phyloP scores from a whole-genome alignment of 2,113 vertebrate species.

The Corapipo altera region DNA sequence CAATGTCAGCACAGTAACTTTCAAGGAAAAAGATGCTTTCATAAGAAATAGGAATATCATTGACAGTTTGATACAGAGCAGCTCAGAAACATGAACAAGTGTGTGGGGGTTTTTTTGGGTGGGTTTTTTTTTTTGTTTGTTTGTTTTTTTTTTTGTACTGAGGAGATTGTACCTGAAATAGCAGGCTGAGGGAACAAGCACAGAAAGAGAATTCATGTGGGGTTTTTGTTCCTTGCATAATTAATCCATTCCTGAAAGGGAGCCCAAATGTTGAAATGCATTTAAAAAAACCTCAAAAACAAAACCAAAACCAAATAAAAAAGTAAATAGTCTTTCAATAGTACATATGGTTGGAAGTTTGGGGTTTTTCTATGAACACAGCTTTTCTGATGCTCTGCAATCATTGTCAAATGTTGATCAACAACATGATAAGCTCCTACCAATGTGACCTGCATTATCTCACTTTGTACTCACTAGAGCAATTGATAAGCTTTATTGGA shows the following conservation, averaged over 20 bases:
- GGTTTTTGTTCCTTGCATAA: background rate
- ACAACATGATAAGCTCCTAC: background rate
- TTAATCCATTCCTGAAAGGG: background rate
- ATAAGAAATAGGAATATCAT: background rate
- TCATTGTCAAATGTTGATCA: background rate
- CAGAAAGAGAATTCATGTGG: background rate
- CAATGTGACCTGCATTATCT: background rate
- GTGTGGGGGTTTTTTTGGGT: background rate
- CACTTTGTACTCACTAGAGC: background rate
- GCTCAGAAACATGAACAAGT: background rate
- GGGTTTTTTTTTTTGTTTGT: background rate
- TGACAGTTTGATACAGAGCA: background rate
- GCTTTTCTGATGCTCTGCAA: background rate
- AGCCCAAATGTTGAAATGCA: background rate
- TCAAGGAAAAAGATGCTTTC: background rate
- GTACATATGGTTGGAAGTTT: background rate
- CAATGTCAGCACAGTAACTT: background rate
- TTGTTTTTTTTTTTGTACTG: background rate
- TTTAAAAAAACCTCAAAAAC: background rate
- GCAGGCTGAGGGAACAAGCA: background rate
- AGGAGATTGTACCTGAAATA: background rate
- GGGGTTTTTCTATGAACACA: background rate
- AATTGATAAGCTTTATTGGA: background rate
- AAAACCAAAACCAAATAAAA: background rate
- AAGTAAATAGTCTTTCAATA: background rate